Base-by-base conservation (phyloP, 2,797 vertebrate genomes). In the Moxostoma hubbsi region DNA sequence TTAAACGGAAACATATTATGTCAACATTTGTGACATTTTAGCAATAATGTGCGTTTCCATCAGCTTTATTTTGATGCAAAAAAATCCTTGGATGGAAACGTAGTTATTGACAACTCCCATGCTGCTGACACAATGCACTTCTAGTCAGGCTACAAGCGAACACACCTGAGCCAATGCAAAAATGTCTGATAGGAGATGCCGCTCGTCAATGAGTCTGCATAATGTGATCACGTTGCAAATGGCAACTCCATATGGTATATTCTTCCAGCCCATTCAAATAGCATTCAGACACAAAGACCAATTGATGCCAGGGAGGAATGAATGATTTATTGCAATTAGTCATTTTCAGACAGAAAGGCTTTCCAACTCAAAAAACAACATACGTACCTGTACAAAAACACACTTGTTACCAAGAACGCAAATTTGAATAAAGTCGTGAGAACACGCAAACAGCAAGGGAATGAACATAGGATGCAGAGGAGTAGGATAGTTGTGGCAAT, bases 321-420 rank as follows among this genome's bases (percentile, higher is more conserved):
- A 91, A 90, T 87, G 82, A 82, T 88, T 88, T 93, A 94, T 94
- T 95, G 92, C 91, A 89, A 92, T 94, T 92, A 92, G 92, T 93
- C 89, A 91, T 93, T 93, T 93, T 94, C 92, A 93, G 92, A 93
- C 93, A 91, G 93, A 92, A 93, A 83, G 89, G 88, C 91, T 92
- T 89, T 91, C 89, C 78, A 90, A 94, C 91, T 92, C 88, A 89
- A 89, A 24, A 91, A 93, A 92, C 91, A 92, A 92, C 89, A 90
- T 92, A 83, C 87, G 89, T 92, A 93, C 87, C 88, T 93, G 92
- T 92, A 93, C 93, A 94, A 93, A 92, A 93, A 89, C 91, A 93
- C 93, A 93, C 92, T 81, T 91, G 86, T 93, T 92, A 92, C 91
- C 91, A 93, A 90, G 89, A 93, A 94, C 89, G 50, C 85, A 94